Evolutionary conservation across 37 sponge, comb jelly and placozoan species (phyloP), one percentile per base, ranked within the genome.

Genomic region (Spongilla lacustris): DNA sequence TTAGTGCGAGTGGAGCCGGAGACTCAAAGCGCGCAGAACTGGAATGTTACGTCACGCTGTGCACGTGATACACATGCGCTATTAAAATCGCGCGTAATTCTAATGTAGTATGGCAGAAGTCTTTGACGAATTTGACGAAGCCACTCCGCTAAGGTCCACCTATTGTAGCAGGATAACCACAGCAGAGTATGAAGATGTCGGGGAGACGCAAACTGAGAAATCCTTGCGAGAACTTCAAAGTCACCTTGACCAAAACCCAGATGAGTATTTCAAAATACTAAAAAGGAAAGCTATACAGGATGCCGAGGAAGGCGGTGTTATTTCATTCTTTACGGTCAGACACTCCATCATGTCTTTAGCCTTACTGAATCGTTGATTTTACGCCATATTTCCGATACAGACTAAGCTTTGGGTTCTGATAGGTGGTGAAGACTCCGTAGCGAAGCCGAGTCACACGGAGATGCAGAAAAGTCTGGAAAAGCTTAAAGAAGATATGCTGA

Each of bases 51-150:
- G n/a, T n/a, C n/a, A n/a, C n/a, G n/a, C n/a, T n/a, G n/a, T n/a
- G n/a, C n/a, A n/a, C n/a, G n/a, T n/a, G n/a, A n/a, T n/a, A n/a
- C n/a, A n/a, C n/a, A n/a, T n/a, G n/a, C n/a, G n/a, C n/a, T n/a
- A n/a, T n/a, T n/a, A n/a, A n/a, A n/a, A n/a, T n/a, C n/a, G 41
- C 6, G 71, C 41, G 6, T 41, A 41, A 41, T 41, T 69, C 69
- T 10, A 68, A 68, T 30, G 21, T 35, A 73, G 0, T 37, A 94
- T 94, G 95, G 95, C 95, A 0, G 92, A 71, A 29, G 30, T 81
- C 0, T 37, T 95, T 68, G 93, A 92, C 25, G 95, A 95, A 68
- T 95, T 80, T 67, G 95, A 95, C 79, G 90, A 92, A 26, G 87
- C 95, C 0, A 86, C 90, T 12, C 95, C 95, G 14, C 38, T 92